These are phyloP conservation scores for Beaufortia kweichowensis DNA, from an alignment of 2,113 vertebrate genomes.

Conservation along the genomic window DNA sequence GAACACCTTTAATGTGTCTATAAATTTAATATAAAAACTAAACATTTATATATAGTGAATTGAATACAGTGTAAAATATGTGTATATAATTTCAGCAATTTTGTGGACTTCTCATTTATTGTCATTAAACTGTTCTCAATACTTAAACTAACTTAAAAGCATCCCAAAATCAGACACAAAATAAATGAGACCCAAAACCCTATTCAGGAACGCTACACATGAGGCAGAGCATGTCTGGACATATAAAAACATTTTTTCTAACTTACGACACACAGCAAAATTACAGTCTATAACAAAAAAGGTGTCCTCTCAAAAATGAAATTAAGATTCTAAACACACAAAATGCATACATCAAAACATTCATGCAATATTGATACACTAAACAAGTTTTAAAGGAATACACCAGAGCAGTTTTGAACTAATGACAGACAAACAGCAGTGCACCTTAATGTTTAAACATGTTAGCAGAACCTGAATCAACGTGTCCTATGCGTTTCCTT, in stretches of 20 bases:
- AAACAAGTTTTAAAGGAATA: neutral
- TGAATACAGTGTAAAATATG: no score
- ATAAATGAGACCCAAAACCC: no score
- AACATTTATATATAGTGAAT: no score
- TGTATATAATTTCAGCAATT: no score
- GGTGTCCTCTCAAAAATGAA: neutral
- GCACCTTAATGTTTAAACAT: conserved; percentile 42
- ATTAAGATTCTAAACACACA: neutral
- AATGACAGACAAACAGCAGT: neutral
- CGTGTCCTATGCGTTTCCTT: neutral
- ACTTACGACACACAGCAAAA: neutral
- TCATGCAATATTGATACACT: no score
- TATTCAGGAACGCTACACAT: neutral
- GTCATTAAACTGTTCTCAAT: no score
- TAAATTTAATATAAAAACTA: no score
- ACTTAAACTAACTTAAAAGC: no score
- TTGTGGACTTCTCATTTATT: no score
- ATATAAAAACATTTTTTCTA: conserved; percentile 21
- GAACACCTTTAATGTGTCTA: no score
- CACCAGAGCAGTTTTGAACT: neutral
- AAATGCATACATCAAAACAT: neutral
- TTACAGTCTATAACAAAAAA: neutral
- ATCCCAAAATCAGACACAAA: no score
- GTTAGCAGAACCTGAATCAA: conserved; percentile 39
- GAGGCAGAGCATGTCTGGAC: conserved; percentile 32